A percentile compares a stretch with the other conserved stretches of the same genome.
These are phyloP conservation scores for Nomada flava DNA, from an alignment of 2,888 invertebrate genomes.

Conservation along the genomic window DNA sequence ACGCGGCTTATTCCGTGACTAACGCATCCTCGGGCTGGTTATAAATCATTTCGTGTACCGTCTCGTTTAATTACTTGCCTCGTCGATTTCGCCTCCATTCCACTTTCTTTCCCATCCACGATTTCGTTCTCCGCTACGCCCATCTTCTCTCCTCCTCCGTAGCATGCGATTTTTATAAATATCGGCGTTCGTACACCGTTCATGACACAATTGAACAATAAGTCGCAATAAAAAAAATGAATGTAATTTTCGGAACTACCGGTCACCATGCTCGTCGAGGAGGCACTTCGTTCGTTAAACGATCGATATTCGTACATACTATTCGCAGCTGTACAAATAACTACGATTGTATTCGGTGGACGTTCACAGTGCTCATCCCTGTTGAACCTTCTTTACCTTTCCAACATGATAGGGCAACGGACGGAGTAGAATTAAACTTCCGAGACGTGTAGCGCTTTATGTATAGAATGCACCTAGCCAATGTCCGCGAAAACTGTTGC, in stretches of 20 bases:
- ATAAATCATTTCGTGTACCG: slow-evolving; percentile 48
- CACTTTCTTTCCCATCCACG: neutral
- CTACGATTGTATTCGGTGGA: slow-evolving; percentile 5
- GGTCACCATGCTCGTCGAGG: neutral
- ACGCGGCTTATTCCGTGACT: slow-evolving; percentile 19
- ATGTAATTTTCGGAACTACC: neutral
- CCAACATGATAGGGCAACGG: neutral
- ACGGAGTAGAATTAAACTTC: neutral
- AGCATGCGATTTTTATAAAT: slow-evolving; percentile 2
- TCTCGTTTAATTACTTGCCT: slow-evolving; percentile 38
- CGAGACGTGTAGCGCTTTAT: too few species aligned
- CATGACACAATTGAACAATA: neutral
- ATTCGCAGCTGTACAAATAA: slow-evolving; percentile 40
- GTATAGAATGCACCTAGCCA: neutral
- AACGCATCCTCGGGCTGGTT: slow-evolving; percentile 19
- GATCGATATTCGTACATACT: neutral
- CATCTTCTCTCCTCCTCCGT: neutral
- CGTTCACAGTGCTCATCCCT: neutral
- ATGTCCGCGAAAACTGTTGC: neutral
- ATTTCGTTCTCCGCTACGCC: too few species aligned
- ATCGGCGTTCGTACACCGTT: neutral
- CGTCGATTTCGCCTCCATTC: slow-evolving; percentile 13
- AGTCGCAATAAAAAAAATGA: neutral
- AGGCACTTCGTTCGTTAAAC: neutral
- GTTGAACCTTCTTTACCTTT: neutral